phyloP scores from a whole-genome alignment of 2,797 vertebrate genomes.

The Cyprinella venusta region DNA sequence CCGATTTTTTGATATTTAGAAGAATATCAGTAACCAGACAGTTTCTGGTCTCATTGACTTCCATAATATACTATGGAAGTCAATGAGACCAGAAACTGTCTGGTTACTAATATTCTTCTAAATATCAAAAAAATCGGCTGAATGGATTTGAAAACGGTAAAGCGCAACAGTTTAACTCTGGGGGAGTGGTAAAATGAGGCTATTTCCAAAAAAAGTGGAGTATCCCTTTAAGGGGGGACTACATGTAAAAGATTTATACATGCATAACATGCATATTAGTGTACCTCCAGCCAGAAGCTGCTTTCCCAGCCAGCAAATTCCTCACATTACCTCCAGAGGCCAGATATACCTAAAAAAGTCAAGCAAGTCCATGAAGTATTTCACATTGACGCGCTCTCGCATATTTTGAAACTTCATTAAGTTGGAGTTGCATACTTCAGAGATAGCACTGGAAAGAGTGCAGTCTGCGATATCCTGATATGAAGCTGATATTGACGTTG shows the following conservation, averaged over 20 bases:
- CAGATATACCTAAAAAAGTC: constrained; percentile 82
- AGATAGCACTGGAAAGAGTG: constrained; percentile 80
- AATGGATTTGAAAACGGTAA: too few relatives aligned
- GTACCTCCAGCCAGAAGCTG: constrained; percentile 90
- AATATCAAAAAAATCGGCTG: too few relatives aligned
- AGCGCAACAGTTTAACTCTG: too few relatives aligned
- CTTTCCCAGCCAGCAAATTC: constrained; percentile 82
- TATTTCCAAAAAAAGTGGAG: too few relatives aligned
- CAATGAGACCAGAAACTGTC: too few relatives aligned
- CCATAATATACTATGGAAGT: too few relatives aligned
- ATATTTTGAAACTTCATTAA: background rate
- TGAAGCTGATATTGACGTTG: constrained; percentile 75
- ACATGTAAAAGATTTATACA: background rate
- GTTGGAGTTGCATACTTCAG: constrained; percentile 75
- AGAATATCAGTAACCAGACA: too few relatives aligned
- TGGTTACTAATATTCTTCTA: too few relatives aligned
- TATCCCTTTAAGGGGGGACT: background rate
- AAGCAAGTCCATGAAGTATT: constrained; percentile 38
- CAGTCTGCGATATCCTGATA: constrained; percentile 88
- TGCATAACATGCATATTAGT: background rate
- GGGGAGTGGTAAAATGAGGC: too few relatives aligned
- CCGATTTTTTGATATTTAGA: too few relatives aligned
- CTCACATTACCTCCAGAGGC: constrained; percentile 85
- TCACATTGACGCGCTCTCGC: background rate
- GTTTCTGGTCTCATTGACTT: too few relatives aligned